Conservation (phyloP, 1,140 invertebrate genomes). For the Hydropsyche tenuis region DNA sequence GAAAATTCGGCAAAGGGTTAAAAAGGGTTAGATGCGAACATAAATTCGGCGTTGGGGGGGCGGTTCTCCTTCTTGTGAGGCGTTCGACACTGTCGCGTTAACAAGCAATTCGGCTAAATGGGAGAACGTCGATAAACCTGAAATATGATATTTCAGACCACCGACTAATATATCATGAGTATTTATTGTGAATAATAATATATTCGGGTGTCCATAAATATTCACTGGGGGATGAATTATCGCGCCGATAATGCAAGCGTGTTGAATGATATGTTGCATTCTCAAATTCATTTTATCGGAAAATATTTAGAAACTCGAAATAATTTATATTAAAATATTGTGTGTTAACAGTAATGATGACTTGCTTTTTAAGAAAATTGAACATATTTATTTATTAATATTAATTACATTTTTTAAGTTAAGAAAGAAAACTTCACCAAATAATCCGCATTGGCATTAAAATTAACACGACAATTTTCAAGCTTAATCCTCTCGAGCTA, state of each 20-base stretch:
- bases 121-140: slow-evolving; percentile 33
- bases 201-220: neutral
- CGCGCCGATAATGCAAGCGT: neutral
- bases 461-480: too few relatives aligned
- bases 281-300: too few relatives aligned
- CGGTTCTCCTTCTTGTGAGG: slow-evolving; percentile 17
- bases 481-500: too few relatives aligned
- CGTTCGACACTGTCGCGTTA: slow-evolving; percentile 28
- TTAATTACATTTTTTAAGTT: too few relatives aligned
- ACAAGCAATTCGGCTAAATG: slow-evolving; percentile 33
- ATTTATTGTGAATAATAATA: neutral
- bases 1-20: neutral
- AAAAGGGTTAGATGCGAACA: slow-evolving; percentile 31
- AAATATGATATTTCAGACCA: slow-evolving; percentile 24
- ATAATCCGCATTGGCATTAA: too few relatives aligned
- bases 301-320: too few relatives aligned
- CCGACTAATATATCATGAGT: neutral
- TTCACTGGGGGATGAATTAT: neutral
- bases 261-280: neutral
- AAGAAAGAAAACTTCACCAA: too few relatives aligned
- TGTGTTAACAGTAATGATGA: too few relatives aligned
- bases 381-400: too few relatives aligned
- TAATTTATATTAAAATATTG: too few relatives aligned
- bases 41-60: slow-evolving; percentile 18
- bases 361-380: too few relatives aligned